Evolutionary conservation across 2,797 vertebrate genomes (phyloP).

Genomic region (Tamandua tetradactyla): DNA sequence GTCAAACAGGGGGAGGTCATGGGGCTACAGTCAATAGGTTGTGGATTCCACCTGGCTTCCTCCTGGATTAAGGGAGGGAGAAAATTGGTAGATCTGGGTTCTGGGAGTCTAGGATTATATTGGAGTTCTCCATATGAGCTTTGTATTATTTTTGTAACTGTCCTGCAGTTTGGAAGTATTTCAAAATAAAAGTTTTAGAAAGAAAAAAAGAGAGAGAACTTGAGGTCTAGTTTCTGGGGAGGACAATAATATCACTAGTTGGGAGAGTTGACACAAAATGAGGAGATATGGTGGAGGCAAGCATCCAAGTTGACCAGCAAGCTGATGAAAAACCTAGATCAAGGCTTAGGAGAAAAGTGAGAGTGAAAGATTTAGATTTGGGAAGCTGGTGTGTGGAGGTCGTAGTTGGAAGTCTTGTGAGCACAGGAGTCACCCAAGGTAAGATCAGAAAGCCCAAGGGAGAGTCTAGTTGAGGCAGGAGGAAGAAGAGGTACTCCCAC

Average conservation of each 20-base stretch:
- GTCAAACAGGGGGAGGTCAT: not conserved
- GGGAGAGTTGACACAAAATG: not conserved
- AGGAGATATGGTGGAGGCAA: not conserved
- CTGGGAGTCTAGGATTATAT: no score
- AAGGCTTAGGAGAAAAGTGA: not conserved
- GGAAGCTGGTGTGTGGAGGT: not conserved
- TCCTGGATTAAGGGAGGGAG: not conserved
- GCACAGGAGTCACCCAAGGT: not conserved
- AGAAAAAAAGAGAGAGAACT: not conserved
- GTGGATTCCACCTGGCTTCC: not conserved
- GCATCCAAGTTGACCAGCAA: not conserved
- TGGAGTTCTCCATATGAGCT: no score
- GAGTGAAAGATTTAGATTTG: not conserved
- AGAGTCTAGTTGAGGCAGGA: not conserved
- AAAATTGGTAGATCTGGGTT: no score
- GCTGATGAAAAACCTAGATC: not conserved
- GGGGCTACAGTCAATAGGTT: rapidly evolving
- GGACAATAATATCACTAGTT: no score
- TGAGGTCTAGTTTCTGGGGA: not conserved
- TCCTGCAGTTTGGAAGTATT: no score
- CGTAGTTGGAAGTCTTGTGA: not conserved
- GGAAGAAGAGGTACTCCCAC: not conserved
- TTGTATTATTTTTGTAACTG: no score
- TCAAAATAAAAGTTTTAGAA: no score
- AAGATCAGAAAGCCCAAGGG: not conserved